These are phyloP conservation scores for Numenius arquata DNA, from an alignment of 2,113 vertebrate genomes.

Conservation along the genomic window DNA sequence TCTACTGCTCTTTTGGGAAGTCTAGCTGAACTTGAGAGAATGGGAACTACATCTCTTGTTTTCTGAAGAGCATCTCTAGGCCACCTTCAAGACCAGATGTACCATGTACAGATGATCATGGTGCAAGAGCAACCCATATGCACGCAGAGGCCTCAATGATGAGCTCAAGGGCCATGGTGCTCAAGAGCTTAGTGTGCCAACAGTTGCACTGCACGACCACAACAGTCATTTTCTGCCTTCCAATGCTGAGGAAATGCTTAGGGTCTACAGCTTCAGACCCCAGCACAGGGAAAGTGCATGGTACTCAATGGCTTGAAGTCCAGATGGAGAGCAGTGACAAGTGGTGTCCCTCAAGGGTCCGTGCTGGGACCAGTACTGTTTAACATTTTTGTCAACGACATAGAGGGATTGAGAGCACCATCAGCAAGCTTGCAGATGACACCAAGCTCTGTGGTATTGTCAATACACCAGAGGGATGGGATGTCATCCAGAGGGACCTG, in stretches of 20 bases:
- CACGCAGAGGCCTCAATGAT: background rate
- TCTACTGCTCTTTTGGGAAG: background rate
- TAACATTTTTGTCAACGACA: no score
- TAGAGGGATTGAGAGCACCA: no score
- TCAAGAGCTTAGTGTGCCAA: background rate
- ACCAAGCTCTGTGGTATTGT: no score
- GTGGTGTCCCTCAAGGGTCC: no score
- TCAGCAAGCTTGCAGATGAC: no score
- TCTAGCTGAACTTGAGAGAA: background rate
- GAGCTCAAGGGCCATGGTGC: background rate
- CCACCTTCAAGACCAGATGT: background rate
- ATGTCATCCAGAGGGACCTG: no score
- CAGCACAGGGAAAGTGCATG: background rate
- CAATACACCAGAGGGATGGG: no score
- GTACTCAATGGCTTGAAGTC: no score
- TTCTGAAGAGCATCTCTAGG: background rate
- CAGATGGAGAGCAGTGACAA: no score
- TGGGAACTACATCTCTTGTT: background rate
- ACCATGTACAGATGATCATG: background rate
- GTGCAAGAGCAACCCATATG: background rate
- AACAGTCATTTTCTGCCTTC: background rate
- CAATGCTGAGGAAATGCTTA: background rate
- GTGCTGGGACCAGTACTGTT: no score
- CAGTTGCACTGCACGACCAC: background rate
- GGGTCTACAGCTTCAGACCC: background rate